Evolutionary conservation across 2,113 vertebrate species (phyloP).

Genomic region (Perca schrenkii): DNA sequence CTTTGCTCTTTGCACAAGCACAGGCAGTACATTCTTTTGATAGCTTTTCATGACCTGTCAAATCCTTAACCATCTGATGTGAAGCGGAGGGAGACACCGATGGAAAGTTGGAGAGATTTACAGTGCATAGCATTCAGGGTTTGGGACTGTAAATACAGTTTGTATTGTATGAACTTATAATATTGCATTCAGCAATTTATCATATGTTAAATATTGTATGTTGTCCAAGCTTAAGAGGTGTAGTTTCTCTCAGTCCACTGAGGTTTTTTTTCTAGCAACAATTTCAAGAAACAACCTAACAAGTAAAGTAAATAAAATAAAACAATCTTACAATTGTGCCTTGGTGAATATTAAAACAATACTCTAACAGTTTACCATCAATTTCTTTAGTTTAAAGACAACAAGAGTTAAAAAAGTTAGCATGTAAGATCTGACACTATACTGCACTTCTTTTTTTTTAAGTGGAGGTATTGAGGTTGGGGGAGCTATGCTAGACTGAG

Average conservation of each 20-base stretch:
- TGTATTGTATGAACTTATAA: not conserved
- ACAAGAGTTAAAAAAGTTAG: not conserved
- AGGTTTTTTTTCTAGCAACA: not conserved
- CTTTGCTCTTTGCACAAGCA: constrained; percentile 23
- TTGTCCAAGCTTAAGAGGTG: not conserved
- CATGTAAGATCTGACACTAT: not conserved
- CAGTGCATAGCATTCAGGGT: too few species aligned
- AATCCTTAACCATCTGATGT: constrained; percentile 28
- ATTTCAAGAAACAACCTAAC: not conserved
- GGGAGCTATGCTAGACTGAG: not conserved
- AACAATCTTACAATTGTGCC: not conserved
- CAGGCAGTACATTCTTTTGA: constrained; percentile 15
- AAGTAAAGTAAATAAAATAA: not conserved
- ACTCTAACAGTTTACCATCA: not conserved
- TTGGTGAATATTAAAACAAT: not conserved
- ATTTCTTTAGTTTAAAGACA: not conserved
- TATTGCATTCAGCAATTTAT: not conserved
- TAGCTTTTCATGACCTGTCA: constrained; percentile 44
- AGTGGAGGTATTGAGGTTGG: not conserved
- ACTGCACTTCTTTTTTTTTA: not conserved
- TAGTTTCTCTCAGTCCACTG: not conserved
- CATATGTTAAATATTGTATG: not conserved
- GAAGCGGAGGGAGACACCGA: not conserved
- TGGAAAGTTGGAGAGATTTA: not conserved
- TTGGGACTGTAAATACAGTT: not conserved